Base-by-base conservation (phyloP, 2,113 vertebrate genomes). In the Pterocles burchelli region DNA sequence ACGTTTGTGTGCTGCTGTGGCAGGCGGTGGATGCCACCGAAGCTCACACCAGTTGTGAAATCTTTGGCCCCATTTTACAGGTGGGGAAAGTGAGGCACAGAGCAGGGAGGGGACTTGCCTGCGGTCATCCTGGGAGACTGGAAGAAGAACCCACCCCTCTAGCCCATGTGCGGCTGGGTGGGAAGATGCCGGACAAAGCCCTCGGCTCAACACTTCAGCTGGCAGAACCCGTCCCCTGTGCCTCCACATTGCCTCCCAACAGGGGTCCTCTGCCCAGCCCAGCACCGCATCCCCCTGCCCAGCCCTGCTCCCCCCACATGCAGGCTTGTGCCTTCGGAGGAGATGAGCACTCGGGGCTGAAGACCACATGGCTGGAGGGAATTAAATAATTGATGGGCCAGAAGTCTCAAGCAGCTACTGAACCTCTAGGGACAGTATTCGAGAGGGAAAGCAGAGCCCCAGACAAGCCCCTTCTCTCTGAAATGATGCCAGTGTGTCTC, bases 371-470 rank as follows among this genome's bases (percentile, higher is more conserved):
- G 96, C 92, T 94, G 83, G 57, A 91, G 92, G 65, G 79, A 97
- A 95, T 94, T 97, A 95, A 97, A 94, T 95, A 97, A 96, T 90
- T 96, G 96, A 95, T 95, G 90, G 86, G 57, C 90, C 93, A 93
- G 95, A 94, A 96, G 76, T 92, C 93, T 96, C 16, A 5, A 89
- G 71, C 93, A 91, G 95, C 95, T 95, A 90, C 92, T 0, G 0
- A 72, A 95, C 90, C 92, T 95, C 95, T 79, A 88, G 85, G 77
- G 96, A 66, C 76, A 72, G 58, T 71, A 87, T 89, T 82, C 0
- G 3, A 88, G 94, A 95, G 73, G 85, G 68, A 85, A 93, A 93
- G 48, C 85, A 95, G 92, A 94, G 43, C 65, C 41, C 86, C 0
- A 1, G 72, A 82, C 78, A 85, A 90, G 90, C 71, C 93, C 85